Conservation (phyloP, 2,113 vertebrate genomes). For the Cranoglanis bouderius region DNA sequence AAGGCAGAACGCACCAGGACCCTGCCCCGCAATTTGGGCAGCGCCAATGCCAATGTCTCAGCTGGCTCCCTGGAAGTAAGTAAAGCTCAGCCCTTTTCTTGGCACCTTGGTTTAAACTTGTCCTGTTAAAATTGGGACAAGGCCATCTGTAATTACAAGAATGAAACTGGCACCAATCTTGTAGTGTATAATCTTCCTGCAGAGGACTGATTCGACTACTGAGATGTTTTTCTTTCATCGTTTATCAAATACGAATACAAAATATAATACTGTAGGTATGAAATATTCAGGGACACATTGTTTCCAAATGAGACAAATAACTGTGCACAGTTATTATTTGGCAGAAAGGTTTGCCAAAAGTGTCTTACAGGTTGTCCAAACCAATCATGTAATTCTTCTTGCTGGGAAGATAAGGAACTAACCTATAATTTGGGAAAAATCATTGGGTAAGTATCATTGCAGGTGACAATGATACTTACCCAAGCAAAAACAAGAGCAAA, state of each 20-base stretch:
- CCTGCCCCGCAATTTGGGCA: constrained; percentile 94
- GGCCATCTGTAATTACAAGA: not conserved
- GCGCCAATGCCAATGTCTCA: constrained; percentile 84
- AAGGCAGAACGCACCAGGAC: constrained; percentile 92
- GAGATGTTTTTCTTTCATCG: not conserved
- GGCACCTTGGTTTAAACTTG: not conserved
- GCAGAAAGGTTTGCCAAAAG: not conserved
- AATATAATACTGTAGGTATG: not conserved
- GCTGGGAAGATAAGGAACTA: not conserved
- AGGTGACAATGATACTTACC: not conserved
- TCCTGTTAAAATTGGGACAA: constrained; percentile 7
- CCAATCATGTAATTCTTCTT: not conserved
- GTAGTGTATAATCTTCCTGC: not conserved
- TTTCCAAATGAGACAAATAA: not conserved
- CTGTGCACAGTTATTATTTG: not conserved
- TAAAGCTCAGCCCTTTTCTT: constrained; percentile 38
- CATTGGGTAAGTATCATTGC: too few species aligned
- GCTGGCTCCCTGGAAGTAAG: constrained; percentile 97
- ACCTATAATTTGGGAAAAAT: not conserved
- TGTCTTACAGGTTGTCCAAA: not conserved
- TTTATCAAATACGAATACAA: not conserved
- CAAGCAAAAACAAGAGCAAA: not conserved
- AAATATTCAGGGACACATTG: not conserved
- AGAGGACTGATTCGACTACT: not conserved
- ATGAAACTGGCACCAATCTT: not conserved